Conservation (phyloP, 2,113 vertebrate species). For the Pollachius pollachius region DNA sequence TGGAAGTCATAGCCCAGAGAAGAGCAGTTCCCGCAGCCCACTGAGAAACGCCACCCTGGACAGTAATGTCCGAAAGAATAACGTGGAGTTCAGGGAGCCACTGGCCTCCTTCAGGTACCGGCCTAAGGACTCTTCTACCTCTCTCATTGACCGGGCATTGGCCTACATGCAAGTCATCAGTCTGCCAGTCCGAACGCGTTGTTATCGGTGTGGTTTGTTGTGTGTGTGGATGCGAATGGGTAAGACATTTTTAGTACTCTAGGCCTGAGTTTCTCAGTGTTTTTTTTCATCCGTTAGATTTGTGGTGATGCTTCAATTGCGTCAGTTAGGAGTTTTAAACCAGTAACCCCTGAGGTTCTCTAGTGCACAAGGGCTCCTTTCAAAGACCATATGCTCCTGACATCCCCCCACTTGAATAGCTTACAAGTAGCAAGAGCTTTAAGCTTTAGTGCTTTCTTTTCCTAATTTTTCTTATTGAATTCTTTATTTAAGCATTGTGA, state of each 20-base stretch:
- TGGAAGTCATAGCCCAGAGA: conserved; percentile 78
- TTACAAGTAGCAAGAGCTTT: conserved; percentile 2
- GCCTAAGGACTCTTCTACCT: background rate
- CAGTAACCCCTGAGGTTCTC: background rate
- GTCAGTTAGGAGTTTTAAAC: conserved; percentile 6
- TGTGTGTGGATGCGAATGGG: too few relatives aligned
- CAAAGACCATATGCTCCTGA: conserved; percentile 29
- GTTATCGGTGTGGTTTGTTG: too few relatives aligned
- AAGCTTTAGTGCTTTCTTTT: background rate
- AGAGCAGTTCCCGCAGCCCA: conserved; percentile 84
- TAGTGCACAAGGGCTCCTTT: conserved; percentile 12
- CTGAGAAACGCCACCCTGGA: conserved; percentile 87
- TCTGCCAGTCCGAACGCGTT: too few relatives aligned
- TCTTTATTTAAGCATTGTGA: too few relatives aligned
- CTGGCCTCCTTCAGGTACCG: conserved; percentile 84
- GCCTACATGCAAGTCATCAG: too few relatives aligned
- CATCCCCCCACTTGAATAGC: conserved; percentile 8
- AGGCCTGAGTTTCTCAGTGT: conserved; percentile 6
- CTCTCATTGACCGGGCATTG: too few relatives aligned
- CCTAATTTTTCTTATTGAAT: too few relatives aligned
- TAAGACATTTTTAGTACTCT: too few relatives aligned
- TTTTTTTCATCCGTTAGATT: background rate
- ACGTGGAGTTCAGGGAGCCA: conserved; percentile 85
- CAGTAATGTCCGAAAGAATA: conserved; percentile 82
- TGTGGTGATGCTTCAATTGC: conserved; percentile 13